phyloP scores from a whole-genome alignment of 1,140 invertebrate species.

The Meteorus sp. region DNA sequence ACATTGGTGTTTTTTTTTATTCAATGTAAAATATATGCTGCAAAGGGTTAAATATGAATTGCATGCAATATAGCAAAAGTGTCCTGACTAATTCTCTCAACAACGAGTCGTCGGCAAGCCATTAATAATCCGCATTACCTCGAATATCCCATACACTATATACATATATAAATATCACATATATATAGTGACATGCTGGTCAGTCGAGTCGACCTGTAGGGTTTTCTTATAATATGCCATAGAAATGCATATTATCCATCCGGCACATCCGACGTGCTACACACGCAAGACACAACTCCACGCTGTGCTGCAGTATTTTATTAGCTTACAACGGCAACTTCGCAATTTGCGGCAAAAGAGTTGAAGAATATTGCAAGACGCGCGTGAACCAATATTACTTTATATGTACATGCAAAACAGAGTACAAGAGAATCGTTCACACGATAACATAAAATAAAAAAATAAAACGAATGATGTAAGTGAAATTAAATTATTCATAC shows the following conservation, averaged over 20 bases:
- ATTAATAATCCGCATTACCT: constrained; percentile 51
- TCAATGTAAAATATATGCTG: too few species aligned
- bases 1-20: too few species aligned
- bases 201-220: constrained; percentile 32
- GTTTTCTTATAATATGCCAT: constrained; percentile 52
- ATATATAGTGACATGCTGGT: constrained; percentile 18
- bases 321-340: constrained; percentile 39
- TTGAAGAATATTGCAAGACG: background rate
- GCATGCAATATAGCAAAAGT: too few species aligned
- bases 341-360: too few species aligned
- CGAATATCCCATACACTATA: constrained; percentile 28
- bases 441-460: too few species aligned
- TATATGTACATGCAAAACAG: constrained; percentile 5
- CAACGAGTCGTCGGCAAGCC: constrained; percentile 29
- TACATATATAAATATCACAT: too few species aligned
- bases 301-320: constrained; percentile 42
- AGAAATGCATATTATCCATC: constrained; percentile 56
- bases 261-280: constrained; percentile 48
- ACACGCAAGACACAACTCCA: constrained; percentile 40
- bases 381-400: too few species aligned
- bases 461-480: too few species aligned
- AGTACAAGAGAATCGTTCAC: background rate
- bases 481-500: too few species aligned
- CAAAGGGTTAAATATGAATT: too few species aligned
- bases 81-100: background rate